Percentiles rank a stretch among this genome's conserved stretches.
phyloP scores from a whole-genome alignment of 1,140 invertebrate species.

The Scylla paramamosain region DNA sequence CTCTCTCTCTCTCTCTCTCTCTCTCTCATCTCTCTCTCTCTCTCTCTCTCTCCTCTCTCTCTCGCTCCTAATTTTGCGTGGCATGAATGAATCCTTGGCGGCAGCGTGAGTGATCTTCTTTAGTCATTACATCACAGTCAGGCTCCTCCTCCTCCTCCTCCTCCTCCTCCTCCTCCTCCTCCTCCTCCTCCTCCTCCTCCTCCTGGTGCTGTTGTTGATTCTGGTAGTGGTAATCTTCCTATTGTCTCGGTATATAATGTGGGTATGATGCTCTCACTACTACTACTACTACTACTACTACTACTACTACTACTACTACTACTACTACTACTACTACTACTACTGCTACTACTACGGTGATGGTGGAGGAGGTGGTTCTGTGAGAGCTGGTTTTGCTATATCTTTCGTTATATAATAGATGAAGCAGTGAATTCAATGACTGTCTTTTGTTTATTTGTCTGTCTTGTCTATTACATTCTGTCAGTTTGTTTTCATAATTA shows the following conservation, averaged over 20 bases:
- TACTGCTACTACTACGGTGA: not conserved
- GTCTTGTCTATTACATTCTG: too few relatives aligned
- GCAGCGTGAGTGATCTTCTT: not conserved
- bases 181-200: not conserved
- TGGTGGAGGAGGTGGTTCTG: too few relatives aligned
- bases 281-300: not conserved
- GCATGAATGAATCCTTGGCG: not conserved
- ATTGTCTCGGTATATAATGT: not conserved
- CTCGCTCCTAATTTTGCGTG: not conserved
- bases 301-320: slow-evolving; percentile 25
- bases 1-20: slow-evolving; percentile 13
- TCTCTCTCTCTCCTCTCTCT: not conserved
- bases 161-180: not conserved
- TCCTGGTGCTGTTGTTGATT: too few relatives aligned
- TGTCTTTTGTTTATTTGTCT: too few relatives aligned
- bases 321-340: not conserved
- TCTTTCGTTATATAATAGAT: too few relatives aligned
- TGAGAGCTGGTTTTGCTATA: too few relatives aligned
- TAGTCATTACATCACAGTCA: not conserved
- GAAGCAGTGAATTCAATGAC: too few relatives aligned
- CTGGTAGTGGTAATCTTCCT: too few relatives aligned
- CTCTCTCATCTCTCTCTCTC: not conserved
- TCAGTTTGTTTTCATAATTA: too few relatives aligned
- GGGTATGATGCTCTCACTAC: not conserved
- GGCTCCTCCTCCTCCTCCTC: not conserved